Evolutionary conservation across 2,888 invertebrate genomes (phyloP), one percentile per base, ranked within the genome.

Genomic region (Epinotia demarniana): DNA sequence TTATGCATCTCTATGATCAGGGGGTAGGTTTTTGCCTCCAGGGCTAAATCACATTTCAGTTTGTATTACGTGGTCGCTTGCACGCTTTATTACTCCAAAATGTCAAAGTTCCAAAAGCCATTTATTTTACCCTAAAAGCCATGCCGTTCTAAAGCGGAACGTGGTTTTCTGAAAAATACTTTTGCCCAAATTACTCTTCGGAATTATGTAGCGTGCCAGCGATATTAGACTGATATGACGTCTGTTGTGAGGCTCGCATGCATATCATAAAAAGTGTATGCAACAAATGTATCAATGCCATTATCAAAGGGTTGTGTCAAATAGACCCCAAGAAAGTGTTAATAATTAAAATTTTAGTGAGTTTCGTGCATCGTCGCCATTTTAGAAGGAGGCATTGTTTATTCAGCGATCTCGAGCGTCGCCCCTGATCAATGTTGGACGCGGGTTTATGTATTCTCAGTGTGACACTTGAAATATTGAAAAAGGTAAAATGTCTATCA

Each of bases 341-440:
- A 66, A 72, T 64, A 66, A 64, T 27, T 72, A 33, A 66, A 73
- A 39, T 61, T 67, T 66, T 60, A 60, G 60, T 33, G 53, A 19
- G 53, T 53, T 67, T 67, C 60, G 49, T 60, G 69, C 70, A 73
- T 61, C 66, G 67, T 33, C 58, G 61, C 78, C 79, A 77, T 57
- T 63, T 46, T 53, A 53, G 53, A 69, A 46, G 55, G 73, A 69
- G 64, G n/a, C 70, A 80, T 85, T 80, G 81, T 82, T 85, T 84
- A 84, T 84, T 85, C 82, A 81, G 78, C 63, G 79, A 76, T 82
- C 81, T 81, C 80, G 81, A 80, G 79, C 78, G 77, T 78, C 79
- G 80, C 78, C 79, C 77, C 81, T 84, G 81, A 81, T 85, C 82
- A 84, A 85, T 83, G 80, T 82, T 82, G 80, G 79, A 81, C 80